A percentile compares a stretch with the other conserved stretches of the same genome.
Conservation (phyloP, 2,113 vertebrate genomes). For the Diphyllodes magnificus region DNA sequence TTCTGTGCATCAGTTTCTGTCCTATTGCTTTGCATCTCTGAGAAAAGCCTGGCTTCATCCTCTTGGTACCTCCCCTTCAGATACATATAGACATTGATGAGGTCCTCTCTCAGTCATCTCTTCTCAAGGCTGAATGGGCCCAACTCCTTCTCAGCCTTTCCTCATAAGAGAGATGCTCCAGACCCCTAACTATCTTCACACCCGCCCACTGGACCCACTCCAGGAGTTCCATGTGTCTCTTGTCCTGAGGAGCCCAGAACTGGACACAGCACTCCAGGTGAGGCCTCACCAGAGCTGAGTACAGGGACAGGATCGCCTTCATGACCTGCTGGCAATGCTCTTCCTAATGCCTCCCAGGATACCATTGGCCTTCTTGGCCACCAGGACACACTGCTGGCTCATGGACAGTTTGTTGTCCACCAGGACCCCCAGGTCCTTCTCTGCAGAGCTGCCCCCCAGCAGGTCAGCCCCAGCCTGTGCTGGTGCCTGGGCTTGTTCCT, state of each 20-base stretch:
- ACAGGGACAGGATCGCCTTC: neutral
- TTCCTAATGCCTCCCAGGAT: neutral
- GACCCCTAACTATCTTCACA: neutral
- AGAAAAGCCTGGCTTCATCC: neutral
- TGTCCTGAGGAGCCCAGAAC: neutral
- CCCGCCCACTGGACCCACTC: neutral
- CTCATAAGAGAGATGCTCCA: neutral
- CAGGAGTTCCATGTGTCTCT: neutral
- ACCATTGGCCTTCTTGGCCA: neutral
- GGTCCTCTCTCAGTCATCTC: neutral
- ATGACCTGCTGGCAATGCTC: neutral
- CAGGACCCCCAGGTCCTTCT: neutral
- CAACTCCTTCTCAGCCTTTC: neutral
- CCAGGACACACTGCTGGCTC: neutral
- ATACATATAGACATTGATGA: neutral
- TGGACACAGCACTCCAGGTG: neutral
- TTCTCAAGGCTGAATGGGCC: neutral
- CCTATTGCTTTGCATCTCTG: neutral
- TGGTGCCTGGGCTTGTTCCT: neutral
- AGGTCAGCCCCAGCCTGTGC: neutral
- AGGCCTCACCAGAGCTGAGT: neutral
- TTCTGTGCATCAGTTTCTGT: neutral
- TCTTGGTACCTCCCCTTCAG: neutral
- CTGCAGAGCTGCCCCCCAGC: neutral
- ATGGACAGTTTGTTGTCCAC: neutral